Conservation (phyloP, 2,888 invertebrate species). For the Romanomermis culicivorax region DNA sequence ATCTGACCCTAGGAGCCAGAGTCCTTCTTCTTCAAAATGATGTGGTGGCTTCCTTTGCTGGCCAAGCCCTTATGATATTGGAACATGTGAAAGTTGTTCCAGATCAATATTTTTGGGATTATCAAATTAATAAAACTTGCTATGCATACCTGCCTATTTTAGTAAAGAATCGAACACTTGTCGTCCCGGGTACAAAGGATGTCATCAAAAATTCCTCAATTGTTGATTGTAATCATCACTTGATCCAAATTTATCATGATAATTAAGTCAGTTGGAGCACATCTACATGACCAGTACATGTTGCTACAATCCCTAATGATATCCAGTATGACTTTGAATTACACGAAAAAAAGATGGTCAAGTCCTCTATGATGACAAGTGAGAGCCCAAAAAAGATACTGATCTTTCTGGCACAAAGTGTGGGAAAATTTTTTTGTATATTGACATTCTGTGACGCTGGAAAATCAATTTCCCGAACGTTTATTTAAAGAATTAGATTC, state of each 20-base stretch:
- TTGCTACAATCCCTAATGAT: background rate
- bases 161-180: background rate
- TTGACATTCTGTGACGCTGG: too few relatives aligned
- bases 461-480: too few relatives aligned
- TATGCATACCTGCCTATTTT: background rate
- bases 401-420: too few relatives aligned
- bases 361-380: too few relatives aligned
- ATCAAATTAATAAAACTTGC: background rate
- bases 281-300: too few relatives aligned
- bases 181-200: background rate
- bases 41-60: background rate
- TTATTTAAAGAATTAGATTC: too few relatives aligned
- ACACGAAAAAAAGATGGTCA: too few relatives aligned
- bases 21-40: background rate
- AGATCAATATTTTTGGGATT: background rate
- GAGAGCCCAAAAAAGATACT: too few relatives aligned
- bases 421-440: too few relatives aligned
- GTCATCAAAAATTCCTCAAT: background rate
- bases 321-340: too few relatives aligned
- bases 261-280: background rate
- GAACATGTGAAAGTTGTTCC: background rate
- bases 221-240: background rate
- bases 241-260: background rate
- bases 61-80: background rate
- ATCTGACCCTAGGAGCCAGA: background rate